Percentiles rank a stretch among this genome's conserved stretches.
Evolutionary conservation across 2,888 invertebrate species (phyloP).

Genomic region (Tetragonula carbonaria): DNA sequence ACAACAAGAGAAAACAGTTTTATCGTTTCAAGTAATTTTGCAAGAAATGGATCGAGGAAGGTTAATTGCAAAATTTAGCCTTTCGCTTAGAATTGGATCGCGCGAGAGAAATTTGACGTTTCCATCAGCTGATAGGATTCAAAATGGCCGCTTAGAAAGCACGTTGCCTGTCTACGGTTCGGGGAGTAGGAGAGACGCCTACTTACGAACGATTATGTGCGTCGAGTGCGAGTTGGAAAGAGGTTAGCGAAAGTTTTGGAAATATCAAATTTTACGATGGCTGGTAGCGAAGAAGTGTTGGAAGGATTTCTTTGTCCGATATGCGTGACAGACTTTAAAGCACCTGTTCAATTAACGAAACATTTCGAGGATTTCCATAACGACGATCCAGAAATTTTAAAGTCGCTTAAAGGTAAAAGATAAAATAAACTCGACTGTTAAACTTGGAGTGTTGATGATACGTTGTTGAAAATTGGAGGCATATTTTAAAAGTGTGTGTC

Average conservation of each 20-base stretch:
- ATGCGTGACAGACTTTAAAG: conserved; percentile 95
- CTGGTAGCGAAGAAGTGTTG: conserved; percentile 87
- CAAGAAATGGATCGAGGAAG: neutral
- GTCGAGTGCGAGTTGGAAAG: neutral
- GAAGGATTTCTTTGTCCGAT: conserved; percentile 98
- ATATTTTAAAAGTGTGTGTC: neutral
- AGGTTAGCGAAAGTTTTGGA: conserved; percentile 18
- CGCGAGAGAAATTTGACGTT: conserved; percentile 44
- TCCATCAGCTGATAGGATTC: conserved; percentile 67
- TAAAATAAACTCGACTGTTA: neutral
- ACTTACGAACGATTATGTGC: conserved; percentile 25
- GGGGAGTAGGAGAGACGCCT: conserved; percentile 47
- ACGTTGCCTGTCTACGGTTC: conserved; percentile 30
- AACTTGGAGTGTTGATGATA: neutral
- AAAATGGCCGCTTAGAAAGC: conserved; percentile 64
- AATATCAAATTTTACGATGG: conserved; percentile 60
- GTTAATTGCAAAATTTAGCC: too few relatives aligned
- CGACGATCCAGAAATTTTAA: conserved; percentile 93
- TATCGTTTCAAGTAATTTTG: neutral
- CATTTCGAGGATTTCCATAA: conserved; percentile 96
- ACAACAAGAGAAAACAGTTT: neutral
- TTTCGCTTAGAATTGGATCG: too few relatives aligned
- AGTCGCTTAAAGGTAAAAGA: conserved; percentile 89
- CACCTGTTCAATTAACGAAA: conserved; percentile 91
- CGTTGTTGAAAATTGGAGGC: neutral